phyloP scores from a whole-genome alignment of 2,797 vertebrate species.

The Chrysocyon brachyurus region DNA sequence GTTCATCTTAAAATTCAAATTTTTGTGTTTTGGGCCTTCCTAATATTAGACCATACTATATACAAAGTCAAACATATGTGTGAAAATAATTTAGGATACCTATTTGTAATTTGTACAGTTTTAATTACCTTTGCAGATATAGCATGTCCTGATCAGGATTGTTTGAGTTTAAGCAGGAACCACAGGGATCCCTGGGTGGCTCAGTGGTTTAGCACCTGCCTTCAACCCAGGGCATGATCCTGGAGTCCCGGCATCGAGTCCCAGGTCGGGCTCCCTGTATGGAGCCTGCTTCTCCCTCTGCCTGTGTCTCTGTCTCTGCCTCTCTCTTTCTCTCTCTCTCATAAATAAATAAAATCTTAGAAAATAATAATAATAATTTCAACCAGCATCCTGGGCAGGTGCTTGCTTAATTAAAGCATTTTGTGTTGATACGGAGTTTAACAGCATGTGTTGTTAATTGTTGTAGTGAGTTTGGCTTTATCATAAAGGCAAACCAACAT shows the following conservation, averaged over 20 bases:
- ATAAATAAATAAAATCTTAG: too few species aligned
- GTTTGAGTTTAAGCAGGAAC: constrained; percentile 30
- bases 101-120: constrained; percentile 30
- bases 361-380: background rate
- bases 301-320: too few species aligned
- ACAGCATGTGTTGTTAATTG: constrained; percentile 57
- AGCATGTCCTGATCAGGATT: constrained; percentile 41
- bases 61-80: constrained; percentile 19
- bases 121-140: background rate
- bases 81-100: constrained; percentile 36
- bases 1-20: constrained; percentile 44
- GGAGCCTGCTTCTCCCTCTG: too few species aligned
- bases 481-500: constrained; percentile 53
- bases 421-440: constrained; percentile 51
- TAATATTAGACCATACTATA: background rate
- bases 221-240: too few species aligned
- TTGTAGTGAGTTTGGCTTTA: constrained; percentile 53
- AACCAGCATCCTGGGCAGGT: constrained; percentile 20
- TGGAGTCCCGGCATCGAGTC: too few species aligned
- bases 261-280: too few species aligned
- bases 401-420: constrained; percentile 71
- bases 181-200: background rate
- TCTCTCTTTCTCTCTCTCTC: too few species aligned
- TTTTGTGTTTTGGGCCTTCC: background rate
- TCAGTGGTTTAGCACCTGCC: too few species aligned